A percentile compares a stretch with the other conserved stretches of the same genome.
phyloP scores from a whole-genome alignment of 2,888 invertebrate species.

The Drosophila quinaria region DNA sequence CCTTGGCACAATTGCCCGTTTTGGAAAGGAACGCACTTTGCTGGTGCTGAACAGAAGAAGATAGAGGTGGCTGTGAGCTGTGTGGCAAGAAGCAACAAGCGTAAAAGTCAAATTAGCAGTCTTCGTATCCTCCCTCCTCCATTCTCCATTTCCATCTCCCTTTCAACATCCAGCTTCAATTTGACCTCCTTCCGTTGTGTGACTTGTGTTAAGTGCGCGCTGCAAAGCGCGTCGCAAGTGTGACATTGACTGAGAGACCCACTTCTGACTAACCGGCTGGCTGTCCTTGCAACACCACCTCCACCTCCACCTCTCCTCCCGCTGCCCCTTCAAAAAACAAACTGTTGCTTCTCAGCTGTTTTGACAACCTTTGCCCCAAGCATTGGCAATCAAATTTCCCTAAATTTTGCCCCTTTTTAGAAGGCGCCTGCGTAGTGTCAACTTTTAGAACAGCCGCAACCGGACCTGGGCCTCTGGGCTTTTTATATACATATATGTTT shows the following conservation, averaged over 20 bases:
- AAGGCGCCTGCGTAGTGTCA: slow-evolving; percentile 51
- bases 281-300: slow-evolving; percentile 21
- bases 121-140: slow-evolving; percentile 11
- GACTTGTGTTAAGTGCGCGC: slow-evolving; percentile 17
- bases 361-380: slow-evolving; percentile 5
- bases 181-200: slow-evolving; percentile 5
- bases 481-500: background rate
- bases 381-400: slow-evolving; percentile 12
- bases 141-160: background rate
- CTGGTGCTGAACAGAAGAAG: background rate
- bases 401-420: slow-evolving; percentile 7
- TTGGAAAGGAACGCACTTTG: slow-evolving; percentile 33
- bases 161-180: background rate
- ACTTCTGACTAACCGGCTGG: slow-evolving; percentile 68
- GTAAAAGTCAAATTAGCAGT: slow-evolving; percentile 43
- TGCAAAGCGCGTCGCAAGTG: slow-evolving; percentile 35
- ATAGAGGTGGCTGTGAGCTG: background rate
- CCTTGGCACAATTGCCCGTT: slow-evolving; percentile 50
- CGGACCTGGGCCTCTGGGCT: slow-evolving; percentile 44
- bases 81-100: slow-evolving; percentile 51
- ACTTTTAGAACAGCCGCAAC: slow-evolving; percentile 60
- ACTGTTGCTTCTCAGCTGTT: slow-evolving; percentile 81
- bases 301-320: background rate
- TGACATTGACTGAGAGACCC: slow-evolving; percentile 82
- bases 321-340: slow-evolving; percentile 58